Percentiles rank a stretch among this genome's conserved stretches.
These are phyloP conservation scores for Antrozous pallidus DNA, from an alignment of 2,797 vertebrate genomes.

Conservation along the genomic window DNA sequence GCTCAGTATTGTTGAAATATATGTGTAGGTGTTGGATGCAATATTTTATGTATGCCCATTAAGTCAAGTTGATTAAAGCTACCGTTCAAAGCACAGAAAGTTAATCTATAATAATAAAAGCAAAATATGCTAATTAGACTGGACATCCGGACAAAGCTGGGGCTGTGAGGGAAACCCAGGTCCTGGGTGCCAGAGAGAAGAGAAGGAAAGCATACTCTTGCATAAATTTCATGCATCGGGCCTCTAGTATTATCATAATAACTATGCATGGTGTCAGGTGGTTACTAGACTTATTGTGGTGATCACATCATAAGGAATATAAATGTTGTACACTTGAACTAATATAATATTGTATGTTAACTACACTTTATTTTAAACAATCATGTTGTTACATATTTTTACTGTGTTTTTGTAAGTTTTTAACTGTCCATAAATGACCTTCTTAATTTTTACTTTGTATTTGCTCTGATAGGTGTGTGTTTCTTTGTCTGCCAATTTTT, in stretches of 20 bases:
- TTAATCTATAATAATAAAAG: background rate
- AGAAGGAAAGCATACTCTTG: no score
- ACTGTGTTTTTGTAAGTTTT: background rate
- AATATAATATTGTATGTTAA: background rate
- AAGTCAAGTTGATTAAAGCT: background rate
- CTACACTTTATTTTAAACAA: background rate
- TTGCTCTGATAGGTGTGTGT: background rate
- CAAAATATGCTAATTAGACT: no score
- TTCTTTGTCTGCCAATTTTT: background rate
- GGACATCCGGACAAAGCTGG: no score
- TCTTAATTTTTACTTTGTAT: background rate
- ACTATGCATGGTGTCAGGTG: background rate
- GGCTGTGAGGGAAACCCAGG: no score
- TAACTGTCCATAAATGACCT: background rate
- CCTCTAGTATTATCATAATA: background rate
- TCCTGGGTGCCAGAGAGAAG: no score
- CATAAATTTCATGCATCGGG: no score
- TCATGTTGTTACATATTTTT: background rate
- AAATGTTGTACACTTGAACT: background rate
- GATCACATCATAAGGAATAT: background rate
- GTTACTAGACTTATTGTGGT: background rate
- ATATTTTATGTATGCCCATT: background rate
- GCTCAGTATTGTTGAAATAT: background rate
- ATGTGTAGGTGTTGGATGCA: background rate
- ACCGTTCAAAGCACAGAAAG: background rate